Conservation (phyloP, 2,888 invertebrate species). For the Brachylomia viminalis region DNA sequence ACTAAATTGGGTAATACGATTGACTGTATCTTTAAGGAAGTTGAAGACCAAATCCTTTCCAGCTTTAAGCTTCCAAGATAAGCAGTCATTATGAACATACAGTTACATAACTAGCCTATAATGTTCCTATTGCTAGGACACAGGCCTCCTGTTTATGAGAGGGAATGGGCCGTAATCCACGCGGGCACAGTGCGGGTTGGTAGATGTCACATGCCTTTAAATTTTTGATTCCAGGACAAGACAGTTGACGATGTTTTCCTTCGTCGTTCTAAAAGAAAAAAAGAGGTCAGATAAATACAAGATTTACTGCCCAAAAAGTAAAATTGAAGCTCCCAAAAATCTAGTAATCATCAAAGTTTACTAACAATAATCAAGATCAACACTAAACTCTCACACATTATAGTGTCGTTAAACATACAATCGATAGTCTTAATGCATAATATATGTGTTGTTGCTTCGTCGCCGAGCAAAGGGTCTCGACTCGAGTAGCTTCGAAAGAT, state of each 20-base stretch:
- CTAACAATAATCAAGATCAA: conserved; percentile 3
- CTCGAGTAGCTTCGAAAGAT: conserved; percentile 85
- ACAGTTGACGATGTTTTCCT: too few relatives aligned
- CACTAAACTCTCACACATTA: conserved; percentile 9
- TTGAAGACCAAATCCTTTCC: too few relatives aligned
- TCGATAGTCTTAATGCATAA: conserved; percentile 87
- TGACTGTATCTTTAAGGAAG: conserved; percentile 4
- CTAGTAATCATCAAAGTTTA: not conserved
- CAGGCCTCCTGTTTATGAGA: not conserved
- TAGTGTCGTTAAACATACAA: conserved; percentile 67
- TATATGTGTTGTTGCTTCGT: conserved; percentile 72
- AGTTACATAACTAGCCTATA: not conserved
- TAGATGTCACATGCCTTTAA: not conserved
- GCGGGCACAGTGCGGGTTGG: not conserved
- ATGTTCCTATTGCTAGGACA: not conserved
- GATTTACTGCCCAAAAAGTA: not conserved
- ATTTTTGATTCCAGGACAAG: not conserved
- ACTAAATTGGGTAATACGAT: conserved; percentile 29
- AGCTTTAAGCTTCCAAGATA: too few relatives aligned
- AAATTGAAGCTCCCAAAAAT: not conserved
- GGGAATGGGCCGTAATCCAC: not conserved
- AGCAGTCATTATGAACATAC: not conserved
- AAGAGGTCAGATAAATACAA: not conserved
- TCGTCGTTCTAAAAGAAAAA: not conserved
- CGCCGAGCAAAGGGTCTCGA: conserved; percentile 72